Base-by-base conservation (phyloP, 2,113 vertebrate species). In the Oreochromis niloticus region DNA sequence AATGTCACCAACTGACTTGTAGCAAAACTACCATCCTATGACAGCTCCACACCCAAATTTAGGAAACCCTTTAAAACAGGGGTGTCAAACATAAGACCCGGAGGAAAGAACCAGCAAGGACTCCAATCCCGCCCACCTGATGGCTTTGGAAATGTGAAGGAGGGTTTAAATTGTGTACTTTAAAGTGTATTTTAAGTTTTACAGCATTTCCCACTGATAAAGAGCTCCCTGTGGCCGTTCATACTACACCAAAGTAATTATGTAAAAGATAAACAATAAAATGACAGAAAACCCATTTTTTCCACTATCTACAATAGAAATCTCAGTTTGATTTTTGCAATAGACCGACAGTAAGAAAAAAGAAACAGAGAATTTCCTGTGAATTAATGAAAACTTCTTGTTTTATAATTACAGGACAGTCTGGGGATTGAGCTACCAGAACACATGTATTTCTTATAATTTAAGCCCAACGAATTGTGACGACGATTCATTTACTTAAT, bases 151-250 rank as follows among this genome's bases (percentile, higher is more conserved):
- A 66, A 66, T 22, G 19, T 13, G 34, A 39, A 66, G 11, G 4
- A 66, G 6, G 11, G 19, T 66, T 36, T 66, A 66, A 66, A 66
- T n/a, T n/a, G 61, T 66, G 61, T 4, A 66, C 9, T 66, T 66
- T 66, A 66, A 36, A 36, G 12, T 66, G 39, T 41, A 41, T 11
- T 41, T 41, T 41, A 41, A 41, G 10, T 41, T 41, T 41, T 10
- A 36, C 9, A 66, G 61, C 17, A 66, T 66, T 34, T 56, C 7
- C 55, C 55, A 14, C 12, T 36, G 32, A n/a, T 66, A 66, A 66
- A 66, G 6, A 66, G 9, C 61, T 66, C 17, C 32, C 61, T 3
- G 9, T 2, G 0, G 32, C 32, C 32, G 36, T 12, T 2, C 17
- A 3, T 63, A 63, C 59, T 36, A 63, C 59, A 11, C 32, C 59